Conservation (phyloP, 2,113 vertebrate genomes). For the Galemys pyrenaicus region DNA sequence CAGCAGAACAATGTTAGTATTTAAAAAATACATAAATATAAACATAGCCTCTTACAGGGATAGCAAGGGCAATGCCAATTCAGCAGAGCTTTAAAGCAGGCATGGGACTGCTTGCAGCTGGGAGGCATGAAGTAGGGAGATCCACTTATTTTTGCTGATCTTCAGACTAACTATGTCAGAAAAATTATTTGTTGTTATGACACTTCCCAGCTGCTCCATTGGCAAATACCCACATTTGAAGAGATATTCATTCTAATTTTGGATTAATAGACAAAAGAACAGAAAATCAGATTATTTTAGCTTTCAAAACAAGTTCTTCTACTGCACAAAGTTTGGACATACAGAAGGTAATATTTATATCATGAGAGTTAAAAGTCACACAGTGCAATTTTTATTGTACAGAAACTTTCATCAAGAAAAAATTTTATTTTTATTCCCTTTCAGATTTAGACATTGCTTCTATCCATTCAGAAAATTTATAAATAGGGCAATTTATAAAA, state of each 20-base stretch:
- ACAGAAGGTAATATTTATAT: constrained; percentile 46
- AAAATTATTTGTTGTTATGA: constrained; percentile 58
- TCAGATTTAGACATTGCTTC: constrained; percentile 24
- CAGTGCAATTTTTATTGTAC: neutral
- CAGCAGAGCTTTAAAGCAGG: constrained; percentile 41
- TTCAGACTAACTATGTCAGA: constrained; percentile 68
- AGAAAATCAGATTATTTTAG: constrained; percentile 74
- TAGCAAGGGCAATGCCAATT: neutral
- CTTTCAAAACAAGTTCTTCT: constrained; percentile 59
- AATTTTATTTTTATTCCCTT: constrained; percentile 49
- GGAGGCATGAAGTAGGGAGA: constrained; percentile 40
- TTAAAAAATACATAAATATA: constrained; percentile 20
- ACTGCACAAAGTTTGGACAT: neutral
- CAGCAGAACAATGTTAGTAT: constrained; percentile 1
- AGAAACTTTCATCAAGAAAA: constrained; percentile 18
- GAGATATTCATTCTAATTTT: constrained; percentile 74
- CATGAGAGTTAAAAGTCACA: neutral
- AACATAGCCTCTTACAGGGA: neutral
- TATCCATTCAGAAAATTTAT: constrained; percentile 35
- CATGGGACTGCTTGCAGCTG: constrained; percentile 56
- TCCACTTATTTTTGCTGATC: constrained; percentile 74
- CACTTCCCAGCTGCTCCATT: constrained; percentile 67
- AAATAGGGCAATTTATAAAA: constrained; percentile 17
- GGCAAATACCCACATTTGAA: constrained; percentile 64
- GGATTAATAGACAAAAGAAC: constrained; percentile 65